Percentiles rank a stretch among this genome's conserved stretches.
Evolutionary conservation across 2,113 vertebrate genomes (phyloP).

Genomic region (Condylura cristata): DNA sequence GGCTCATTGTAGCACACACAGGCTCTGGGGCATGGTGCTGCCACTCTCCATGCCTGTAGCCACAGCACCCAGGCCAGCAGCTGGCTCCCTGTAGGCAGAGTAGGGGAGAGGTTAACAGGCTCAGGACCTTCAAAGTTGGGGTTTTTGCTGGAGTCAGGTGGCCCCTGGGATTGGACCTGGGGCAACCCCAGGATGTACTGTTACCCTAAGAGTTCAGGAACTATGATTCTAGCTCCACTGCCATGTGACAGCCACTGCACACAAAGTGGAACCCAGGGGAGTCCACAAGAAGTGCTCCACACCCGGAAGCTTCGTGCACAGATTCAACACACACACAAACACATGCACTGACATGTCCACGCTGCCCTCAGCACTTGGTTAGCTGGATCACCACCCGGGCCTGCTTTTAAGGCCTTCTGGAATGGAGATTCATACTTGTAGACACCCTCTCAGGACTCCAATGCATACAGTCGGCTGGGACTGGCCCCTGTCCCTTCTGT

Average conservation of each 20-base stretch:
- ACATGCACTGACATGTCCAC: accelerated
- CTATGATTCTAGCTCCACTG: not conserved
- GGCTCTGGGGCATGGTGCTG: slow-evolving; percentile 92
- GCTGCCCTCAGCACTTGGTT: accelerated
- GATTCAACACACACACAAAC: not conserved
- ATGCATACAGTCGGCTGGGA: not conserved
- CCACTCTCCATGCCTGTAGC: slow-evolving; percentile 91
- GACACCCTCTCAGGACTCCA: not conserved
- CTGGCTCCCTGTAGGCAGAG: slow-evolving; percentile 89
- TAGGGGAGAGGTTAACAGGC: not conserved
- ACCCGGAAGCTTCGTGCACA: not conserved
- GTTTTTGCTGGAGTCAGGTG: not conserved
- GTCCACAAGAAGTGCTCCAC: too few species aligned
- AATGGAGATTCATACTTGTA: not conserved
- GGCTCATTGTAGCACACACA: slow-evolving; percentile 98
- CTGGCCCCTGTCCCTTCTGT: not conserved
- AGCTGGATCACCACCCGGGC: not conserved
- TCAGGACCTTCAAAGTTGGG: not conserved
- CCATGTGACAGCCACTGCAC: not conserved
- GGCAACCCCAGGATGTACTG: not conserved
- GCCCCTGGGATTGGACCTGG: not conserved
- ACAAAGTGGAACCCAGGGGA: not conserved
- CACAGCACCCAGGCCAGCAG: slow-evolving; percentile 96
- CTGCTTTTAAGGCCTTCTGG: not conserved
- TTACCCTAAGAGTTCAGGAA: not conserved